Evolutionary conservation across 2,888 invertebrate species (phyloP).

Genomic region (Pemphredon lugubris): DNA sequence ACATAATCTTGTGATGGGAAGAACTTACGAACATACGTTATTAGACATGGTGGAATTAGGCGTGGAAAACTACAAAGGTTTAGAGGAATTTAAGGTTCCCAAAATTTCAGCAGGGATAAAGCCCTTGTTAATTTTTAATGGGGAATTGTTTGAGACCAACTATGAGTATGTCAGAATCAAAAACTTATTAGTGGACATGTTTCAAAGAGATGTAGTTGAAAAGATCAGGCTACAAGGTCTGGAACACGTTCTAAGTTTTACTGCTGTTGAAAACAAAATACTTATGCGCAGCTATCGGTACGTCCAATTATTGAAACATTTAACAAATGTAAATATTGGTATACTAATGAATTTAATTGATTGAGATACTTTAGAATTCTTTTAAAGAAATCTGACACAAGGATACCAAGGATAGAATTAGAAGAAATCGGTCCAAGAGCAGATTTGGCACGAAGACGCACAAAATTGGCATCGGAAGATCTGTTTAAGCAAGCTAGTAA

Average conservation of each 20-base stretch:
- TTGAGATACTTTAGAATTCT: conserved; percentile 85
- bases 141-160: conserved; percentile 93
- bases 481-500: conserved; percentile 91
- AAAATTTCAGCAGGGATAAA: conserved; percentile 92
- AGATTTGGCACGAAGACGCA: conserved; percentile 92
- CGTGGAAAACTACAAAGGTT: conserved; percentile 90
- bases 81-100: conserved; percentile 90
- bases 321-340: background rate
- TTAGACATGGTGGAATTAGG: conserved; percentile 98
- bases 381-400: conserved; percentile 95
- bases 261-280: conserved; percentile 90
- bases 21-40: conserved; percentile 93
- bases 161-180: conserved; percentile 91
- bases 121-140: conserved; percentile 95
- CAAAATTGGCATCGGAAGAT: conserved; percentile 94
- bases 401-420: conserved; percentile 94
- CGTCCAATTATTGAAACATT: conserved; percentile 12
- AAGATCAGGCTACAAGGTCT: conserved; percentile 94
- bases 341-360: background rate
- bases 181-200: conserved; percentile 95
- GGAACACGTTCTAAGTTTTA: conserved; percentile 96
- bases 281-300: conserved; percentile 88
- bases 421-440: conserved; percentile 96
- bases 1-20: conserved; percentile 93
- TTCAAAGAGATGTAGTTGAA: conserved; percentile 91